Conservation (phyloP, 2,113 vertebrate species). For the Progne subis region DNA sequence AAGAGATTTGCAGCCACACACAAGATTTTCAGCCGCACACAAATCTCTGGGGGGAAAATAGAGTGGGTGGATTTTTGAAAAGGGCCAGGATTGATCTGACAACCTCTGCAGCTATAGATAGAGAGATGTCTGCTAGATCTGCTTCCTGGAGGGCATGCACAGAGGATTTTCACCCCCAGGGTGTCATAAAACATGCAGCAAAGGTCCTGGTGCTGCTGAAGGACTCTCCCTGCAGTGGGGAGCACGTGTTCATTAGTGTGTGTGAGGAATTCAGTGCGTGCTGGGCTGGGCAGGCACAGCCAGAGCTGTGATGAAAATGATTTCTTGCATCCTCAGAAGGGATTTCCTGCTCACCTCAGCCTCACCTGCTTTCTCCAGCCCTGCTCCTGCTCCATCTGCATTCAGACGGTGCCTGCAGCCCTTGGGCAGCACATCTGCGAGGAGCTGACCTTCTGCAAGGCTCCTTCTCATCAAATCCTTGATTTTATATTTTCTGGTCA, state of each 20-base stretch:
- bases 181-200: not conserved
- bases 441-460: not conserved
- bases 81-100: not conserved
- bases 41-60: not conserved
- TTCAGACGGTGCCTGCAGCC: not conserved
- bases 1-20: not conserved
- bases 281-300: not conserved
- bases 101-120: slow-evolving; percentile 5
- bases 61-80: not conserved
- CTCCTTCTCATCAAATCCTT: not conserved
- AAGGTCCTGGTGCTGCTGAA: not conserved
- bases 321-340: not conserved
- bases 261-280: not conserved
- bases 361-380: not conserved
- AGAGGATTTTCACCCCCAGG: not conserved
- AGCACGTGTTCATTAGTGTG: not conserved
- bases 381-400: not conserved
- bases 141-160: not conserved
- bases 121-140: not conserved
- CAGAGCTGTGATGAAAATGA: not conserved
- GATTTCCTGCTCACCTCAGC: not conserved
- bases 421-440: not conserved
- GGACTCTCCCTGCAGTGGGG: not conserved
- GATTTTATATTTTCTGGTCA: not conserved
- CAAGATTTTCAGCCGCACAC: not conserved